phyloP scores from a whole-genome alignment of 2,113 vertebrate genomes.

The Emydura subglobosa region DNA sequence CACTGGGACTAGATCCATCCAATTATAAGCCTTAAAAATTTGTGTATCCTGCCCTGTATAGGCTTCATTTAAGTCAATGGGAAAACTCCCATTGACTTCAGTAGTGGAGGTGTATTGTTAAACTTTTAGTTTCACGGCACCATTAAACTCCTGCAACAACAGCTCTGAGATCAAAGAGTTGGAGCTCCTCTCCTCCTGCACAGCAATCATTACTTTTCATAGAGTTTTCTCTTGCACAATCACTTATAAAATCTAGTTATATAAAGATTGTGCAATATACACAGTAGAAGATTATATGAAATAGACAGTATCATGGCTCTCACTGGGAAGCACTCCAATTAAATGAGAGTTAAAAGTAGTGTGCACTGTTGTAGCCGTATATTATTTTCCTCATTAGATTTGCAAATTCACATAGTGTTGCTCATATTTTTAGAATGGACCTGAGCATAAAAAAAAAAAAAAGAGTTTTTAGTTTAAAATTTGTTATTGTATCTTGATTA shows the following conservation, averaged over 20 bases:
- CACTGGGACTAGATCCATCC: not conserved
- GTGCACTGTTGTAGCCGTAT: not conserved
- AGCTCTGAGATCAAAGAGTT: too few relatives aligned
- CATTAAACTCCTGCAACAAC: too few relatives aligned
- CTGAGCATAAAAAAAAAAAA: not conserved
- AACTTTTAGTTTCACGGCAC: too few relatives aligned
- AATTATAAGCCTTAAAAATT: not conserved
- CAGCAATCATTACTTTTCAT: too few relatives aligned
- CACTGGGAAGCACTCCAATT: too few relatives aligned
- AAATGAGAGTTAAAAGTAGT: not conserved
- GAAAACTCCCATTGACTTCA: not conserved
- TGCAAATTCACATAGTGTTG: not conserved
- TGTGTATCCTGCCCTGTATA: not conserved
- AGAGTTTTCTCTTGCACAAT: too few relatives aligned
- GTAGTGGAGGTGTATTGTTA: too few relatives aligned
- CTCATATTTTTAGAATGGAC: not conserved
- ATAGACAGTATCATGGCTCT: too few relatives aligned
- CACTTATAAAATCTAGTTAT: too few relatives aligned
- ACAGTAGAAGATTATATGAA: too few relatives aligned
- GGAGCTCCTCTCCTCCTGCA: too few relatives aligned
- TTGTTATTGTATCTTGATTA: not conserved
- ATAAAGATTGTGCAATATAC: too few relatives aligned
- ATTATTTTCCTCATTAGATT: not conserved
- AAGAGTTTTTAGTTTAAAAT: not conserved
- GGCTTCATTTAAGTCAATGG: not conserved